Evolutionary conservation across 2,888 invertebrate species (phyloP), one percentile per base, ranked within the genome.

Genomic region (Slavum lentiscoides): DNA sequence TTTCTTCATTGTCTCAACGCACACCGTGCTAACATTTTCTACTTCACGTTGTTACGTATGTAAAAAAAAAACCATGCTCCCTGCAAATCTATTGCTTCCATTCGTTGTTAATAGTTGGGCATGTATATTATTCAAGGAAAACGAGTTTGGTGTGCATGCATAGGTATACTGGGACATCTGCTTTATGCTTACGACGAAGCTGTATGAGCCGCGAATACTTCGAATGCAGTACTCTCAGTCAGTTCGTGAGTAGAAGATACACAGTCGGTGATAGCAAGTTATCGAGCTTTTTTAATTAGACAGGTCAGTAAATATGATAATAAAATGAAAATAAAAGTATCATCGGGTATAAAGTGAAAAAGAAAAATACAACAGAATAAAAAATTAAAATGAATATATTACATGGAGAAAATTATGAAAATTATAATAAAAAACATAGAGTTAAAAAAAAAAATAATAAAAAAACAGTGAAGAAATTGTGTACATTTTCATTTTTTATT

Each of bases 81-180:
- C 9, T 37, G 23, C 5, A 58, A 30, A 23, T 49, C 23, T 58
- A 75, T 58, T 15, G 58, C 64, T 43, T 67, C 4, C 13, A 21
- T 59, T 11, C 17, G 21, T 15, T 8, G 21, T 15, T 8, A 23
- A 43, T n/a, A 5, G 55, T 68, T 1, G 8, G 23, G 19, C 21
- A n/a, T 11, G 49, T 11, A 49, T 13, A 11, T 3, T 39, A 15
- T 23, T 68, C 75, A 76, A 76, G 75, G 75, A 76, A 68, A 76
- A 76, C 75, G 1, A 30, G 75, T 76, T 19, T 67, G 59, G 17
- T 68, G 43, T 0, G 13, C 23, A 43, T 43, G 30, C 53, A 23
- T 75, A n/a, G n/a, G n/a, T n/a, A 58, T 75, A 68, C 75, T 43
- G 67, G 30, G 19, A 68, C 19, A 66, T 55, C 55, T 21, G 15